Conservation (phyloP, 2,888 invertebrate genomes). For the Atethmia centrago region DNA sequence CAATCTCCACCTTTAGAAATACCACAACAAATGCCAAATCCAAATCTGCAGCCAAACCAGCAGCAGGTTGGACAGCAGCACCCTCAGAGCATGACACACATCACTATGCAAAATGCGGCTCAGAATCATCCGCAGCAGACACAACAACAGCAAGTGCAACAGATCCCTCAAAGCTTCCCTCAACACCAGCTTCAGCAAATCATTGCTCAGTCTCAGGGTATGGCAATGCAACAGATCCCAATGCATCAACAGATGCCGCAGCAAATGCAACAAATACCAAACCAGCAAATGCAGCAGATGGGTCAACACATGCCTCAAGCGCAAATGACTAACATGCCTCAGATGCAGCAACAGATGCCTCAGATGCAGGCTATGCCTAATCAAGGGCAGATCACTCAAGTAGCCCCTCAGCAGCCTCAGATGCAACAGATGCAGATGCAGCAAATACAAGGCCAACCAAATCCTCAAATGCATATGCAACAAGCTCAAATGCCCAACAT, state of each 20-base stretch:
- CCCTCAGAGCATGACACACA: constrained; percentile 89
- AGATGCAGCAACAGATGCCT: constrained; percentile 89
- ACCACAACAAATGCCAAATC: constrained; percentile 88
- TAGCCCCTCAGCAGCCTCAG: constrained; percentile 86
- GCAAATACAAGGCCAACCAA: constrained; percentile 87
- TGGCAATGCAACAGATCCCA: constrained; percentile 89
- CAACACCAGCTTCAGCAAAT: constrained; percentile 90
- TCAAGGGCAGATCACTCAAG: constrained; percentile 87
- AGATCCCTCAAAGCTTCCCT: constrained; percentile 89
- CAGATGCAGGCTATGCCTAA: constrained; percentile 88
- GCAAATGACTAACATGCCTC: constrained; percentile 87
- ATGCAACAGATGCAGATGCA: constrained; percentile 90
- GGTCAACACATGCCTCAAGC: constrained; percentile 87
- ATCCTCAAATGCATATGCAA: constrained; percentile 88
- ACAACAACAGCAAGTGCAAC: constrained; percentile 88
- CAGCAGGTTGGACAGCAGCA: constrained; percentile 88
- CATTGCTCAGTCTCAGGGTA: constrained; percentile 87
- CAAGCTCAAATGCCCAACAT: constrained; percentile 88
- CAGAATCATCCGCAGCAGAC: constrained; percentile 82
- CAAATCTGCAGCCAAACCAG: constrained; percentile 83
- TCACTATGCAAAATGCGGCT: constrained; percentile 86
- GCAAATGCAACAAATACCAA: constrained; percentile 89
- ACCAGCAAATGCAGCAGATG: constrained; percentile 90
- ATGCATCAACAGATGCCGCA: constrained; percentile 90
- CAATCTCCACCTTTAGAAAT: constrained; percentile 89